Percentiles rank a stretch among this genome's conserved stretches.
Evolutionary conservation across 1,140 invertebrate species (phyloP).

Genomic region (Bombus ignitus): DNA sequence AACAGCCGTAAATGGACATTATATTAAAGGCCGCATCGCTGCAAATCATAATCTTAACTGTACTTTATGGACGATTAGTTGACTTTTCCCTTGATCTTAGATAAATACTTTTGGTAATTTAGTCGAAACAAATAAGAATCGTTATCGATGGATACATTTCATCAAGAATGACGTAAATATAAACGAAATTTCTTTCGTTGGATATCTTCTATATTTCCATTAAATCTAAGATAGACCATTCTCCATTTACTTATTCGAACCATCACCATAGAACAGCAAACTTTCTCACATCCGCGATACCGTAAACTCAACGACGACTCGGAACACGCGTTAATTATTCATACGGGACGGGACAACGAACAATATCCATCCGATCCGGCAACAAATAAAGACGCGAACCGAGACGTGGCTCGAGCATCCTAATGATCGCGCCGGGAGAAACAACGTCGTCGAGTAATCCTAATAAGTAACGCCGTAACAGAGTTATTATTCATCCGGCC

Average conservation of each 20-base stretch:
- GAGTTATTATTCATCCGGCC: constrained; percentile 73
- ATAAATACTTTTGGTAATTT: constrained; percentile 23
- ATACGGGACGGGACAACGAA: not conserved
- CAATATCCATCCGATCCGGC: constrained; percentile 11
- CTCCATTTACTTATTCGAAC: not conserved
- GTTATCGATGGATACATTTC: no score
- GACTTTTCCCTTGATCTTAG: constrained; percentile 39
- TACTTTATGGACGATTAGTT: constrained; percentile 42
- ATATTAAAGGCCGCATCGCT: constrained; percentile 45
- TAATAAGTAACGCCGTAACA: constrained; percentile 70
- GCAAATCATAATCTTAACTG: constrained; percentile 41
- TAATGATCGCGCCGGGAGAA: constrained; percentile 42
- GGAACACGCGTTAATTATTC: constrained; percentile 36
- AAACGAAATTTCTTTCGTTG: not conserved
- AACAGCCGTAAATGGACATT: constrained; percentile 61
- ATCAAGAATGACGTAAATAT: not conserved
- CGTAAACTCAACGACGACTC: not conserved
- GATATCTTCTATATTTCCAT: not conserved
- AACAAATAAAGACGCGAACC: constrained; percentile 43
- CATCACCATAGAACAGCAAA: not conserved
- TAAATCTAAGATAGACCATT: not conserved
- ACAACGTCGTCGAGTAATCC: constrained; percentile 66
- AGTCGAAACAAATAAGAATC: not conserved
- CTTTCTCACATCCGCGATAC: not conserved
- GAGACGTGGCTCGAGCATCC: constrained; percentile 17